Base-by-base conservation (phyloP, 2,888 invertebrate species). In the Teleogryllus oceanicus region DNA sequence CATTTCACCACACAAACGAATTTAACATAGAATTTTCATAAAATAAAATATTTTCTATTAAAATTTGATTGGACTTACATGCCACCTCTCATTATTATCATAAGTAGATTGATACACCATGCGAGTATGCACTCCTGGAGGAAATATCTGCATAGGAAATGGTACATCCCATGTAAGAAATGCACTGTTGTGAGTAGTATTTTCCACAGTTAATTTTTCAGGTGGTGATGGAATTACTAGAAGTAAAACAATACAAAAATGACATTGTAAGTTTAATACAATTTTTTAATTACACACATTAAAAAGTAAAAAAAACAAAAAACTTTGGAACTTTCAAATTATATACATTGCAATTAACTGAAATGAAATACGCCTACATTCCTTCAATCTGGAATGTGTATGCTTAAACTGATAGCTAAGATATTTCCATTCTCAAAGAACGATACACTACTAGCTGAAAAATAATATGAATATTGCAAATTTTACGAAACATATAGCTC, bases 71-170 rank as follows among this genome's bases (percentile, higher is more conserved):
- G 88, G 85, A 62, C 88, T 88, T 85, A 88, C 88, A 85, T 86
- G 83, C 90, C 90, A 90, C 74, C 83, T 83, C 20, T 87, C 85
- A 81, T 85, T 85, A n/a, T 84, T 83, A 82, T 88, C 88, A 86
- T 88, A 88, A 80, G 88, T 87, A 81, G 89, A 89, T 80, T 89
- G 88, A 85, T 90, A 90, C 75, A 87, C 85, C n/a, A 91, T 85
- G 83, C 88, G 86, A 82, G 89, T 88, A 82, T 87, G 84, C 20
- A 91, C 83, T 76, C 89, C 89, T 50, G 87, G 86, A 8, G 89
- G 89, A 84, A 91, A 91, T 76, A 85, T 86, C 50, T 86, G 85
- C 87, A 91, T 86, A 10, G 88, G 86, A 80, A 85, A 85, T 8
- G 89, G 88, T 11, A 90, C 84, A 13, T 83, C 84, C 91, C 91